Evolutionary conservation across 2,888 invertebrate genomes (phyloP), one percentile per base, ranked within the genome.

Genomic region (Ophion ellenae): DNA sequence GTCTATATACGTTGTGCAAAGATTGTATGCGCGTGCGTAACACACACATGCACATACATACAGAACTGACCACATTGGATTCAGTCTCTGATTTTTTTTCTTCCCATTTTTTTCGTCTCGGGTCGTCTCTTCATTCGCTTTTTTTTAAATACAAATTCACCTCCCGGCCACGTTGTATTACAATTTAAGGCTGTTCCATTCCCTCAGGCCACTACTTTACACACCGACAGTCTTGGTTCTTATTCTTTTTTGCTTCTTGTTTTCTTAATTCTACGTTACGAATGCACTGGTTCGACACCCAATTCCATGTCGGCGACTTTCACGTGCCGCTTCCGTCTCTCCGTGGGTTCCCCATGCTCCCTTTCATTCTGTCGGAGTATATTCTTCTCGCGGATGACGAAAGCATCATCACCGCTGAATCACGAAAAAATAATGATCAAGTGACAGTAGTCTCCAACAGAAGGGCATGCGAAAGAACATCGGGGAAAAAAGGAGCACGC

Each of bases 301-400:
- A 86, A 81, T 86, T 86, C 81, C 86, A 83, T 86, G 86, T 86
- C 86, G 81, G 70, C 70, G 70, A 81, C 69, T 67, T 59, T 47
- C 78, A 57, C 81, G 79, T 73, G 70, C 61, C 67, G 64, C 59
- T 64, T 63, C 59, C 64, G n/a, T 61, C 64, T 76, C 70, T 20
- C 28, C 20, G 59, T n/a, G 45, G 59, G 5, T 24, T 14, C 20
- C 14, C 57, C 11, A 7, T 9, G n/a, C 20, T 81, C 28, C 4
- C 2, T 4, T 1, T 4, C 32, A 4, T 32, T 32, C 32, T 32
- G 32, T 32, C 32, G 3, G 4, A 4, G 32, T 32, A 4, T 4
- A 32, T 32, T 32, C 3, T 4, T 32, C 32, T 32, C 32, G 32
- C 32, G 3, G 32, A 32, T 32, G 32, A 32, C 32, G 32, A 32